Evolutionary conservation across 2,888 invertebrate genomes (phyloP).

Genomic region (Petrophora chlorosata): DNA sequence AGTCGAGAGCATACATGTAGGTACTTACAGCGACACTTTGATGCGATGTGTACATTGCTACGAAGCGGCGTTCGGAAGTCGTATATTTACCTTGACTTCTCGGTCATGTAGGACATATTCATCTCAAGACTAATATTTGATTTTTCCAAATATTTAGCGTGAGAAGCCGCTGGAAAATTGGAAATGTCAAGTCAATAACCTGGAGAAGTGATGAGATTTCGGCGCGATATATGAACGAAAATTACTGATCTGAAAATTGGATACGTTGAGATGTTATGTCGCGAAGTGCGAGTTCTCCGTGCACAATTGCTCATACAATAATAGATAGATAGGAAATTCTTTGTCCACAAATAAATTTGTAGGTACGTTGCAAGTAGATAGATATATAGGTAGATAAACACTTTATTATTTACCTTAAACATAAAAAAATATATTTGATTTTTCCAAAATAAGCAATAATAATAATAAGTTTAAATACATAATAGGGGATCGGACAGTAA

Average conservation of each 20-base stretch:
- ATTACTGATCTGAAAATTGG: conserved; percentile 1
- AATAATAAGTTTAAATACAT: too few relatives aligned
- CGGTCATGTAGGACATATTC: conserved; percentile 41
- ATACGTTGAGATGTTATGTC: too few relatives aligned
- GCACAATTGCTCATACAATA: too few relatives aligned
- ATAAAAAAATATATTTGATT: too few relatives aligned
- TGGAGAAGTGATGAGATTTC: conserved; percentile 22
- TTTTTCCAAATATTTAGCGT: conserved; percentile 42
- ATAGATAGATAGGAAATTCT: too few relatives aligned
- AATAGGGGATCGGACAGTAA: too few relatives aligned
- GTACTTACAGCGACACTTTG: conserved; percentile 28
- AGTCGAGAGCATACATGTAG: conserved; percentile 11
- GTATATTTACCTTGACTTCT: conserved; percentile 30
- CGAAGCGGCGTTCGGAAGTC: conserved; percentile 37
- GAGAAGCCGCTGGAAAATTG: conserved; percentile 36
- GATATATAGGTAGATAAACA: too few relatives aligned
- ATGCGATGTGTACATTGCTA: conserved; percentile 30
- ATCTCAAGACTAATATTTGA: conserved; percentile 47
- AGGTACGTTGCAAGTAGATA: too few relatives aligned
- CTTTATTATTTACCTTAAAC: too few relatives aligned
- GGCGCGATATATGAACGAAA: conserved; percentile 9
- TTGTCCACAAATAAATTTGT: too few relatives aligned
- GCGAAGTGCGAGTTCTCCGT: too few relatives aligned
- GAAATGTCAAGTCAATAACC: conserved; percentile 28
- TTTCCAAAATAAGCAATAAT: too few relatives aligned